Conservation (phyloP, 2,113 vertebrate genomes). For the Macquaria australasica region DNA sequence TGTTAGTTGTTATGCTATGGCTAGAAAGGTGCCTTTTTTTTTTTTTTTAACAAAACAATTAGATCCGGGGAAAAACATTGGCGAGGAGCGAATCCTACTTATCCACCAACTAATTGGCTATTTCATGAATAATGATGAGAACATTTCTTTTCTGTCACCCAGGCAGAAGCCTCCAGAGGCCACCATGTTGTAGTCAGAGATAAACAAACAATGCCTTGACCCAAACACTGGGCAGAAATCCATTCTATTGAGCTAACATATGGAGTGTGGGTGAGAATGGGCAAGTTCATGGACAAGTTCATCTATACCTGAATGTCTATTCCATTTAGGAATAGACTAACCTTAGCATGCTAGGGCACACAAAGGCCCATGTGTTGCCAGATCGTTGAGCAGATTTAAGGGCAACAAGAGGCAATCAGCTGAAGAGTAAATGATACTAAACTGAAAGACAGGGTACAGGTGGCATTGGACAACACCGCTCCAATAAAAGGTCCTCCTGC, state of each 20-base stretch:
- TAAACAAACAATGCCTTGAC: constrained; percentile 13
- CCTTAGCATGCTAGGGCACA: too few relatives aligned
- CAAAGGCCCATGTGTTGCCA: too few relatives aligned
- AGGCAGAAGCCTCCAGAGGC: neutral
- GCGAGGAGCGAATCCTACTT: neutral
- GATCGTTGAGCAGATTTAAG: too few relatives aligned
- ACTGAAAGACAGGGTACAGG: neutral
- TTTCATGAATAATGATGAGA: constrained; percentile 24
- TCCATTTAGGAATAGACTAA: too few relatives aligned
- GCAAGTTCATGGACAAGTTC: neutral
- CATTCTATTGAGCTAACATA: neutral
- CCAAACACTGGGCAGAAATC: neutral
- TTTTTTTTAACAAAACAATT: neutral
- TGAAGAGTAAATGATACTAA: neutral
- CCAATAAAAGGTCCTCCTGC: neutral
- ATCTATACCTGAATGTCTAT: neutral
- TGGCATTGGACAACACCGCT: neutral
- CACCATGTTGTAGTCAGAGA: constrained; percentile 17
- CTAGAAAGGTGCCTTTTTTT: neutral
- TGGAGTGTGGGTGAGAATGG: constrained; percentile 1
- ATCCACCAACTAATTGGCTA: neutral
- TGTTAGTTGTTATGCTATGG: neutral
- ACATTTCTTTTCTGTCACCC: constrained; percentile 3
- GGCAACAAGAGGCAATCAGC: neutral
- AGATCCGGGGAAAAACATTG: neutral